A percentile compares a stretch with the other conserved stretches of the same genome.
Evolutionary conservation across 2,888 invertebrate genomes (phyloP).

Genomic region (Dasysyrphus albostriatus): DNA sequence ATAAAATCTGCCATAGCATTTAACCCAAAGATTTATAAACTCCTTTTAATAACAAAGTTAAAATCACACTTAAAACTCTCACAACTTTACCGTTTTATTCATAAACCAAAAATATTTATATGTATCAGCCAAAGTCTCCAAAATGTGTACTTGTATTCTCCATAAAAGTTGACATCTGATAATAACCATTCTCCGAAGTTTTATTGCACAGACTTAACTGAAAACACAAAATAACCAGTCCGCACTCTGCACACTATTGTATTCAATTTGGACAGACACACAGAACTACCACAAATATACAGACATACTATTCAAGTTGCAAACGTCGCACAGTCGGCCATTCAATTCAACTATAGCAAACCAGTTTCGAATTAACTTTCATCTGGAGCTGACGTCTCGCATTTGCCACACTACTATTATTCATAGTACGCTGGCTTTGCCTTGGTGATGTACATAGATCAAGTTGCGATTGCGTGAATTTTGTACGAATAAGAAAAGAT

Average conservation of each 20-base stretch:
- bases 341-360: slow-evolving; percentile 77
- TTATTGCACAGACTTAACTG: slow-evolving; percentile 54
- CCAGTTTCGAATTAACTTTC: slow-evolving; percentile 84
- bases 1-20: background rate
- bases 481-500: background rate
- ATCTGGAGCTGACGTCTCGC: slow-evolving; percentile 81
- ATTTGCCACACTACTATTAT: slow-evolving; percentile 76
- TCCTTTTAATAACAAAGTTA: background rate
- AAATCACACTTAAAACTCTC: slow-evolving; percentile 1
- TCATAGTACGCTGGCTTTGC: slow-evolving; percentile 67
- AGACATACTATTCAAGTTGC: slow-evolving; percentile 46
- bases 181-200: slow-evolving; percentile 42
- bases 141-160: slow-evolving; percentile 59
- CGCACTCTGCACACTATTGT: slow-evolving; percentile 15
- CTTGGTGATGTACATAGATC: slow-evolving; percentile 66
- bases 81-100: slow-evolving; percentile 39
- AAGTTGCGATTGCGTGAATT: slow-evolving; percentile 64
- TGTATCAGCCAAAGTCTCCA: slow-evolving; percentile 61
- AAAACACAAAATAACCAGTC: slow-evolving; percentile 57
- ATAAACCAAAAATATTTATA: background rate
- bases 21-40: background rate
- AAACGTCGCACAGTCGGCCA: slow-evolving; percentile 57
- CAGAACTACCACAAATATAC: slow-evolving; percentile 16
- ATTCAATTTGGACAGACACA: slow-evolving; percentile 20
- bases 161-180: slow-evolving; percentile 69